A percentile compares a stretch with the other conserved stretches of the same genome.
These are phyloP conservation scores for Anguilla marmorata DNA, from an alignment of 2,797 vertebrate genomes.

Conservation along the genomic window DNA sequence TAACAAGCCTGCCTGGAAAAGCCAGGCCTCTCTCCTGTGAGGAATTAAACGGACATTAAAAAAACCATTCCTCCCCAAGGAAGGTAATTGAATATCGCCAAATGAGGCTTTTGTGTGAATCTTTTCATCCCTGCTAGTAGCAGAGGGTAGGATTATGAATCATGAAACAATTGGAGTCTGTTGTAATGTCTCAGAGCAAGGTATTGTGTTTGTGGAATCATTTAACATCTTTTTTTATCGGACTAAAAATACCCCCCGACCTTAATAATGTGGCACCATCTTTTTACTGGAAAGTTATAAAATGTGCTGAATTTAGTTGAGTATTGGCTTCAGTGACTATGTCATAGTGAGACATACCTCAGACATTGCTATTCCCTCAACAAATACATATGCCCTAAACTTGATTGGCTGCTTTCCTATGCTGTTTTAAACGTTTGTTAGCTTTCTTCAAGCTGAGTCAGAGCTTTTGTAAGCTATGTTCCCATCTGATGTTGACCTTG, in stretches of 20 bases:
- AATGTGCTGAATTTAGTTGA: background rate
- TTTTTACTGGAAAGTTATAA: background rate
- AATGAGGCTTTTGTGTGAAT: conserved; percentile 11
- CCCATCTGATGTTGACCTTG: too few relatives aligned
- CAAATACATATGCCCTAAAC: background rate
- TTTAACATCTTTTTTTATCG: background rate
- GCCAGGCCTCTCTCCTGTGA: conserved; percentile 11
- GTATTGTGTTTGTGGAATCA: background rate
- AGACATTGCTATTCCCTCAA: background rate
- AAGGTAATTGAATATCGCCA: conserved; percentile 22
- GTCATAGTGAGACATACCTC: background rate
- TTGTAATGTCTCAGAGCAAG: background rate
- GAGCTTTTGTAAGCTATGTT: too few relatives aligned
- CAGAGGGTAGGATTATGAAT: conserved; percentile 22
- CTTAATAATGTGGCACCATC: background rate
- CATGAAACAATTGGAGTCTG: conserved; percentile 9
- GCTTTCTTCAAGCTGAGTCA: too few relatives aligned
- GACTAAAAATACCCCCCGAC: background rate
- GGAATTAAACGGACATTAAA: conserved; percentile 24
- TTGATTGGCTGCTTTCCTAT: background rate
- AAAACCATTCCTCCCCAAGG: background rate
- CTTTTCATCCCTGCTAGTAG: background rate
- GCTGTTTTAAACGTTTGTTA: background rate
- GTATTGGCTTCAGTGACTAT: background rate
- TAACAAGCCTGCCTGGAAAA: conserved; percentile 21